Conservation (phyloP, 2,797 vertebrate species). For the Acrocephalus scirpaceus region DNA sequence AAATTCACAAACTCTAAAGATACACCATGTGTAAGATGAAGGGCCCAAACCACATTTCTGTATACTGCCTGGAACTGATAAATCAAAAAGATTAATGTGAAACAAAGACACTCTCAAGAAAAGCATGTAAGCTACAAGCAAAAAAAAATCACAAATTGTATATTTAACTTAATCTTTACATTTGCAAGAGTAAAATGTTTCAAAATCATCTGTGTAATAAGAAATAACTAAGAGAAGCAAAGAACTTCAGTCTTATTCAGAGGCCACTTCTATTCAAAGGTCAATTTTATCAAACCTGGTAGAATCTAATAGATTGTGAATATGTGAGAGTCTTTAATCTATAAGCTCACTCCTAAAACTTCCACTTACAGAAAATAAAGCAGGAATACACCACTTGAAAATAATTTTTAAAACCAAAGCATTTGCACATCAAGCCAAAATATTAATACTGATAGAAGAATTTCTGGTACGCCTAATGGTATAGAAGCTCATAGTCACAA, state of each 20-base stretch:
- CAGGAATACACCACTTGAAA: not conserved
- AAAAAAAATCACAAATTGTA: not conserved
- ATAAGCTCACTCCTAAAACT: not conserved
- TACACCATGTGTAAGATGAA: not conserved
- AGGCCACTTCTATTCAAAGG: not conserved
- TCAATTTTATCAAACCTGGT: not conserved
- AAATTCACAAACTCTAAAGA: not conserved
- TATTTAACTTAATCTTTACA: not conserved
- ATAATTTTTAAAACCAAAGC: not conserved
- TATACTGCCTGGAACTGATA: not conserved
- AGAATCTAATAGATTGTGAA: not conserved
- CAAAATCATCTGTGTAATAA: not conserved
- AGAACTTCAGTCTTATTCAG: not conserved
- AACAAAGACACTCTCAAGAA: not conserved
- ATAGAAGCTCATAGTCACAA: not conserved
- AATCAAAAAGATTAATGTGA: not conserved
- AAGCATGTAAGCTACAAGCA: not conserved
- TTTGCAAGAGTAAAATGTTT: not conserved
- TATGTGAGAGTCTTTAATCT: not conserved
- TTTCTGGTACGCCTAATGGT: not conserved
- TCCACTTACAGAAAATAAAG: not conserved
- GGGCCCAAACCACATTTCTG: not conserved
- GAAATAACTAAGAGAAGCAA: not conserved
- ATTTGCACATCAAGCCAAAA: not conserved
- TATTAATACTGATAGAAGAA: not conserved